Evolutionary conservation across 2,113 vertebrate species (phyloP), one percentile per base, ranked within the genome.

Genomic region (Malurus alboscapulatus): DNA sequence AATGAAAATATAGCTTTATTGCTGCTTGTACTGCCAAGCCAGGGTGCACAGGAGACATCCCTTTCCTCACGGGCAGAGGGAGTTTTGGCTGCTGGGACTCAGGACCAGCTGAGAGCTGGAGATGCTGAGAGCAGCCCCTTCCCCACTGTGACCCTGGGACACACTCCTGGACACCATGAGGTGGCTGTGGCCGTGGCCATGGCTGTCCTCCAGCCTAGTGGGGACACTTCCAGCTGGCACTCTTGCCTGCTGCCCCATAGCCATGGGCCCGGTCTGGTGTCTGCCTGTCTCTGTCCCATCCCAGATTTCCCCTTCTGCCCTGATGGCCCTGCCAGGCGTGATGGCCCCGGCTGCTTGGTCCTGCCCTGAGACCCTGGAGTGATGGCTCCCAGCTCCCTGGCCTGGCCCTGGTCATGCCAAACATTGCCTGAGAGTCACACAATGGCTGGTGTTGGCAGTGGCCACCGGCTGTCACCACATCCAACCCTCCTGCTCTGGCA

Each of bases 341-440:
- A 40, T 0, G 6, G 14, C 25, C 6, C 36, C 9, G 27, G 8
- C 15, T 68, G 42, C 22, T 25, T 2, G 22, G 29, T 10, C 22
- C 17, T 86, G 53, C 24, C 32, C 30, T 14, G 26, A 40, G 2
- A 2, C 20, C 6, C 3, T 7, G 59, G 24, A 40, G 5, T 0
- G 0, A 6, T 8, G 1, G 0, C 18, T 62, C 25, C 27, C 25
- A 7, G 9, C 27, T 54, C n/a, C 25, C 13, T 7, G 44, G 18
- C 8, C 30, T 53, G 27, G 9, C n/a, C 14, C n/a, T 40, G 14
- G 2, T 5, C 42, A 2, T 19, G 29, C 32, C 0, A 0, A 14
- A 12, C 65, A 20, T 9, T 34, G 30, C 25, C 74, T 18, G 42
- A 34, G 50, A n/a, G 29, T 50, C 32, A 29, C 21, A 25, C 42